Percentiles rank a stretch among this genome's conserved stretches.
These are phyloP conservation scores for Leiothrix lutea DNA, from an alignment of 2,113 vertebrate genomes.

Conservation along the genomic window DNA sequence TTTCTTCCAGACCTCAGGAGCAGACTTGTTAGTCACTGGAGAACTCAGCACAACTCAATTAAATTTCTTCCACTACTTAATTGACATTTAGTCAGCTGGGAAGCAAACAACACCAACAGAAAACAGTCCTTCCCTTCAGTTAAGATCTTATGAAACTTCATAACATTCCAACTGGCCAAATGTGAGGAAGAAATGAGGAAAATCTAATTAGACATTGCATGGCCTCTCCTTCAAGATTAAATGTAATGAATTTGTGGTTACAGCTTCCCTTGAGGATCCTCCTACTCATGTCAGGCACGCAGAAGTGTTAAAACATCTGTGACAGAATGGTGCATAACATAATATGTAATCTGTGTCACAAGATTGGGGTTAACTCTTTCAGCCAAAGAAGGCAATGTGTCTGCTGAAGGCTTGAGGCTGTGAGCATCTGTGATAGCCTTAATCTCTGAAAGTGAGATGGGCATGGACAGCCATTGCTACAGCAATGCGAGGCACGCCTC, in stretches of 20 bases:
- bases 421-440: background rate
- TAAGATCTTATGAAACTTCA: constrained; percentile 16
- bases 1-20: constrained; percentile 35
- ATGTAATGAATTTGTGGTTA: constrained; percentile 6
- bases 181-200: constrained; percentile 43
- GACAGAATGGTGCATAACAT: background rate
- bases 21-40: constrained; percentile 37
- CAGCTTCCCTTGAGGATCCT: constrained; percentile 28
- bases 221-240: constrained; percentile 17
- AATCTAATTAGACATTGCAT: constrained; percentile 39
- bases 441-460: background rate
- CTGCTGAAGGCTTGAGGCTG: background rate
- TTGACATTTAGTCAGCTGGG: constrained; percentile 39
- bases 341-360: background rate
- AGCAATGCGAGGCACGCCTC: background rate
- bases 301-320: constrained; percentile 11
- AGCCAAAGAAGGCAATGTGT: background rate
- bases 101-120: constrained; percentile 10
- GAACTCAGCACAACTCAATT: constrained; percentile 56
- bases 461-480: background rate
- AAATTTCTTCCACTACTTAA: constrained; percentile 60
- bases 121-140: constrained; percentile 29
- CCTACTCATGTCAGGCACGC: background rate
- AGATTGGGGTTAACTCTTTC: background rate
- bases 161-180: constrained; percentile 11